A percentile compares a stretch with the other conserved stretches of the same genome.
Evolutionary conservation across 2,113 vertebrate genomes (phyloP).

Genomic region (Toxostoma redivivum): DNA sequence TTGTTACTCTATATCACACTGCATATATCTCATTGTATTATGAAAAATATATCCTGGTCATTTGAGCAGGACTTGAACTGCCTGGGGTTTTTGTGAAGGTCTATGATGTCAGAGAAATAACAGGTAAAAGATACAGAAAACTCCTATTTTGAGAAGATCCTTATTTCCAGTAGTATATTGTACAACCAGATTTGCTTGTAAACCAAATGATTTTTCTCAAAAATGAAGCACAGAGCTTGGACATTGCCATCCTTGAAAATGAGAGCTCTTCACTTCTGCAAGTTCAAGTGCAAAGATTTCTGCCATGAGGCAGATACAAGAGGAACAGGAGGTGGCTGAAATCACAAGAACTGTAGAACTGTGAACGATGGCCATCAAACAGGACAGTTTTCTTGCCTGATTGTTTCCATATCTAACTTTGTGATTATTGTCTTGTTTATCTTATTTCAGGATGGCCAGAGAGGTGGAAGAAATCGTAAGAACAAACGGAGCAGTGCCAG

Average conservation of each 20-base stretch:
- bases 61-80: neutral
- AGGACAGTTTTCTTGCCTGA: neutral
- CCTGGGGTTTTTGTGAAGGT: neutral
- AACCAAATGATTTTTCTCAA: neutral
- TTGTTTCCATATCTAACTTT: neutral
- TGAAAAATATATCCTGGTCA: neutral
- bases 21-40: neutral
- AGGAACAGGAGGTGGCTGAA: neutral
- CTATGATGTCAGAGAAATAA: neutral
- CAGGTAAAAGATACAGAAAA: neutral
- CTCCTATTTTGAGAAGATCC: neutral
- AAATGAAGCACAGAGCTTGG: neutral
- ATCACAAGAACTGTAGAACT: neutral
- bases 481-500: constrained; percentile 80
- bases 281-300: neutral
- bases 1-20: neutral
- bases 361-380: neutral
- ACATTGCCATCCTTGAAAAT: neutral
- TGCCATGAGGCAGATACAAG: neutral
- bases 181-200: neutral
- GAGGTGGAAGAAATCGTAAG: constrained; percentile 83
- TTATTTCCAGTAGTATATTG: neutral
- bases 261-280: neutral
- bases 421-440: neutral
- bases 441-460: constrained; percentile 77